Percentiles rank a stretch among this genome's conserved stretches.
These are phyloP conservation scores for Palloptera scutellata DNA, from an alignment of 2,888 invertebrate genomes.

Conservation along the genomic window DNA sequence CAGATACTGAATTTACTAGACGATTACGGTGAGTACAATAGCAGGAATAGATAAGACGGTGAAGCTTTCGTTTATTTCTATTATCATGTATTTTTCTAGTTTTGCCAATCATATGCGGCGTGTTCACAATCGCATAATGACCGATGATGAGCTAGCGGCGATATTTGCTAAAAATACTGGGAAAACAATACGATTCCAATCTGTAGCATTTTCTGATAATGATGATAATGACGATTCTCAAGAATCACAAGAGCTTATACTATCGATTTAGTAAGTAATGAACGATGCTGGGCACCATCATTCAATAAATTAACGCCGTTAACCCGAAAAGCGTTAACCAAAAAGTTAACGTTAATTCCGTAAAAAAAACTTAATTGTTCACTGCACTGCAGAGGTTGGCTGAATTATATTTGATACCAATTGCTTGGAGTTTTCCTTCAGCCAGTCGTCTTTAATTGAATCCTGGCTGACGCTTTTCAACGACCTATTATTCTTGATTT, in stretches of 20 bases:
- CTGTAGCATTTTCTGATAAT: neutral
- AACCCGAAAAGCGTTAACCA: no score
- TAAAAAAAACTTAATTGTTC: no score
- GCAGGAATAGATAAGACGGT: neutral
- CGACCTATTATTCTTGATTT: no score
- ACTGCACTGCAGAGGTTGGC: no score
- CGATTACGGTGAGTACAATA: constrained; percentile 36
- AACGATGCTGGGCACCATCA: no score
- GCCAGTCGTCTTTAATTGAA: no score
- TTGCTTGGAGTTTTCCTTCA: no score
- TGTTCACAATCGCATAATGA: constrained; percentile 34
- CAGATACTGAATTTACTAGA: constrained; percentile 39
- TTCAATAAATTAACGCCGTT: no score
- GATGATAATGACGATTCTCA: constrained; percentile 10
- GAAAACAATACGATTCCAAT: constrained; percentile 40
- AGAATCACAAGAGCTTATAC: neutral
- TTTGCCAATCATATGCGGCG: constrained; percentile 42
- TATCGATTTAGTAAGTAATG: no score
- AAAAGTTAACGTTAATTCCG: no score
- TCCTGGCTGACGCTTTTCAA: no score
- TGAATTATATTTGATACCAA: no score
- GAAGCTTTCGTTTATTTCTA: neutral
- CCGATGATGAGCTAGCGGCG: constrained; percentile 38
- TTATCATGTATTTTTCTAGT: constrained; percentile 28
- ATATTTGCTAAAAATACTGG: constrained; percentile 43